A percentile compares a stretch with the other conserved stretches of the same genome.
These are phyloP conservation scores for Cervus canadensis DNA, from an alignment of 2,113 vertebrate genomes.

Conservation along the genomic window DNA sequence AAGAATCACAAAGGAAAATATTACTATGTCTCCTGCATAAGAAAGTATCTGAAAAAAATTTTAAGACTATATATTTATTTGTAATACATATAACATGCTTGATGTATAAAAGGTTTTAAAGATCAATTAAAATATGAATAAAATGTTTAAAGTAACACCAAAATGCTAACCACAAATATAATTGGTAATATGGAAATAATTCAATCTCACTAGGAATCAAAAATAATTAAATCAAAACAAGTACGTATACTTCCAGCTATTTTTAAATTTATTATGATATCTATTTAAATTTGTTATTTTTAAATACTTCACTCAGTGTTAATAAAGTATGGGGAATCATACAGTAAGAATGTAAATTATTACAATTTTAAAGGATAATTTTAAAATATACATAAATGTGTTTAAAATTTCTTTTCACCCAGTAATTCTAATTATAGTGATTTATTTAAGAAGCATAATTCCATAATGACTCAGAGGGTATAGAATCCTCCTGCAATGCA, in stretches of 20 bases:
- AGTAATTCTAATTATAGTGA: not conserved
- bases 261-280: not conserved
- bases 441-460: not conserved
- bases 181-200: not conserved
- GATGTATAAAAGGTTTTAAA: not conserved
- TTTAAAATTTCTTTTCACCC: not conserved
- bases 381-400: not conserved
- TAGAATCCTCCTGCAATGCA: not conserved
- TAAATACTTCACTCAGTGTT: not conserved
- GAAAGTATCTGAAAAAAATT: not conserved
- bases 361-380: not conserved
- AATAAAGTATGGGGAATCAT: not conserved
- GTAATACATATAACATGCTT: not conserved
- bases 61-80: not conserved
- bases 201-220: not conserved
- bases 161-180: not conserved
- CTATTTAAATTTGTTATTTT: not conserved
- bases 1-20: not conserved
- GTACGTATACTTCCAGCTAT: not conserved
- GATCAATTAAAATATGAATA: not conserved
- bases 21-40: not conserved
- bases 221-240: not conserved
- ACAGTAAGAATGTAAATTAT: not conserved
- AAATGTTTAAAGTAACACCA: not conserved
- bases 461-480: not conserved